Percentiles rank a stretch among this genome's conserved stretches.
Conservation (phyloP, 2,888 invertebrate genomes). For the Melanophora roralis region DNA sequence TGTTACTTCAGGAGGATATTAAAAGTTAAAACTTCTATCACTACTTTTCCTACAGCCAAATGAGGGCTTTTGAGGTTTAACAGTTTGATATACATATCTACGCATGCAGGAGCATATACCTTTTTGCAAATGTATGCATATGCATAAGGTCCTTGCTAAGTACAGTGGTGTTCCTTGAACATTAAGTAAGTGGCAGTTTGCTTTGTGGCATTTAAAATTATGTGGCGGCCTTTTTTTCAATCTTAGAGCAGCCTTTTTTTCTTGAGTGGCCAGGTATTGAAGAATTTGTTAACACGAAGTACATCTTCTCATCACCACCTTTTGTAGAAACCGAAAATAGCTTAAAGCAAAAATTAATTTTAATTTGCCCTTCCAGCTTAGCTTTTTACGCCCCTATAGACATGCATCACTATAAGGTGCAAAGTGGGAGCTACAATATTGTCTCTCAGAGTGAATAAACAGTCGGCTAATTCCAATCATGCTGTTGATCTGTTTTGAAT, state of each 20-base stretch:
- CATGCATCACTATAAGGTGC: no score
- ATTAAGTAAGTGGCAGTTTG: slow-evolving; percentile 59
- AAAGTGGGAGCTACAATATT: no score
- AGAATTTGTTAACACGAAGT: no score
- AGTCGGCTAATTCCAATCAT: no score
- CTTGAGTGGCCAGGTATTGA: not conserved
- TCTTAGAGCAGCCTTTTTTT: not conserved
- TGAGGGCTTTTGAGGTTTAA: slow-evolving; percentile 47
- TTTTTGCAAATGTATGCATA: not conserved
- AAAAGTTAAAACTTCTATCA: slow-evolving; percentile 18
- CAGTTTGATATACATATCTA: not conserved
- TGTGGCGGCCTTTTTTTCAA: slow-evolving; percentile 31
- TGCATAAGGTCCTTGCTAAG: no score
- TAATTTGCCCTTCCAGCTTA: no score
- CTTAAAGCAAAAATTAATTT: no score
- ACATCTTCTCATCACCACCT: no score
- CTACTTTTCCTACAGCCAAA: slow-evolving; percentile 22
- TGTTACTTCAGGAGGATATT: slow-evolving; percentile 18
- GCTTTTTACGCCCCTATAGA: no score
- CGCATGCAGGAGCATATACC: not conserved
- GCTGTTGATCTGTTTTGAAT: no score
- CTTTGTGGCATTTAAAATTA: slow-evolving; percentile 54
- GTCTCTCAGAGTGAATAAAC: no score
- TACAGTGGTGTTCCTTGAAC: slow-evolving; percentile 30
- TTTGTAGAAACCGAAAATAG: no score